Base-by-base conservation (phyloP, 2,797 vertebrate species). In the Aotus griseimembra region DNA sequence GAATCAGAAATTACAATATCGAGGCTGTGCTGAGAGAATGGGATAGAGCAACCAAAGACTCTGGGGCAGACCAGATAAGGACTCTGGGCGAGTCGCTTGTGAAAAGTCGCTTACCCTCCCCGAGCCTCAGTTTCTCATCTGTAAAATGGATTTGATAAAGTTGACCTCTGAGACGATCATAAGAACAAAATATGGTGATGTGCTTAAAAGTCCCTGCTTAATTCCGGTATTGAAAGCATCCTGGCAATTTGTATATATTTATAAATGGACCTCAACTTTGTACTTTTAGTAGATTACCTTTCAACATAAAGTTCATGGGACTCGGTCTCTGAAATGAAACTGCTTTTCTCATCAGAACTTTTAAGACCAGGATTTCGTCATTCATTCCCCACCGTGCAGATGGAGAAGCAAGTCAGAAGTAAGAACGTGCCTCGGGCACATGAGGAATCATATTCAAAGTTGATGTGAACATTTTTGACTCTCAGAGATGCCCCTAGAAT, bases 1-100 rank as follows among this genome's bases (percentile, higher is more conserved):
- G 79, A 97, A 92, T 91, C 94, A 96, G 79, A 88, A 87, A 64
- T 81, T 28, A n/a, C 72, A 90, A 93, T 44, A 77, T 36, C 58
- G 44, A 33, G 52, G n/a, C 13, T 12, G 10, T 28, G 61, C 73
- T 41, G 4, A 14, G 52, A 85, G 24, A 33, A 20, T 9, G 13
- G 33, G 44, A 61, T 13, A 0, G 6, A 82, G n/a, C 1, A 4
- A 95, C 72, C 4, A 9, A 20, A 70, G 64, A 33, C 77, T n/a
- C 17, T 3, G 26, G 28, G 44, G 19, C 15, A 46, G 33, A 36
- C 0, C 1, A 5, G 24, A 0, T 8, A 39, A 75, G 72, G 7
- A 28, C 20, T 6, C 33, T 26, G 58, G 14, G 36, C 6, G 11
- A 1, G 3, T 79, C 22, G 1, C 57, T 48, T 57, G 24, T 20